Evolutionary conservation across 1,140 invertebrate genomes (phyloP).

Genomic region (Cotesia glomerata): DNA sequence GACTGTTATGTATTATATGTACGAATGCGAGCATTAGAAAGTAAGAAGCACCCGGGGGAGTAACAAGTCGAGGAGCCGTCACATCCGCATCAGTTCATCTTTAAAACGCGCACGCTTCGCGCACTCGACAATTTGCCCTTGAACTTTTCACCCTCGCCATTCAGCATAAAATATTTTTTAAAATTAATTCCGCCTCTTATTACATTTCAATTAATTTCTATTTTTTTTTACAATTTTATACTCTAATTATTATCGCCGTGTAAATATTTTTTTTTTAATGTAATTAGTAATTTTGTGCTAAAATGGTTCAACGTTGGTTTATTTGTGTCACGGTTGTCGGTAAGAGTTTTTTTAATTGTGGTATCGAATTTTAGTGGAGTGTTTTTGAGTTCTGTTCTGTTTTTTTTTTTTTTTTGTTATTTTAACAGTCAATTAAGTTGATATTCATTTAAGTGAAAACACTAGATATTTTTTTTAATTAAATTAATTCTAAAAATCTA

Average conservation of each 20-base stretch:
- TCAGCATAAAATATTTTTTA: not conserved
- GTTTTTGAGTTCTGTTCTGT: no score
- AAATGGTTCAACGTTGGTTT: conserved; percentile 33
- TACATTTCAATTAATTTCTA: not conserved
- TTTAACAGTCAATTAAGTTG: no score
- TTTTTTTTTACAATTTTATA: conserved; percentile 16
- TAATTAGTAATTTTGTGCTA: not conserved
- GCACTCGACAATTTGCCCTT: conserved; percentile 23
- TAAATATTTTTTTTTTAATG: not conserved
- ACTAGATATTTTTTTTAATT: not conserved
- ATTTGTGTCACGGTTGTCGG: conserved; percentile 33
- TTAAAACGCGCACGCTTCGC: conserved; percentile 48
- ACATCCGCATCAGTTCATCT: conserved; percentile 51
- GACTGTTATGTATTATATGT: no score
- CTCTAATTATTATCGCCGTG: not conserved
- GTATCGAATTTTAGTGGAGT: not conserved
- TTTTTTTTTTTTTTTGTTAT: no score
- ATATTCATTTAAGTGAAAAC: no score
- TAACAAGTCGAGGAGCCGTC: conserved; percentile 27
- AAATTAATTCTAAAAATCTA: not conserved
- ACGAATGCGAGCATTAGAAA: conserved; percentile 36
- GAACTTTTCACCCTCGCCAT: conserved; percentile 17
- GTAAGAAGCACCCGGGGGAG: conserved; percentile 27
- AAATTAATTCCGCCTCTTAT: not conserved
- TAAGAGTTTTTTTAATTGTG: conserved; percentile 14